Percentiles rank a stretch among this genome's conserved stretches.
These are phyloP conservation scores for Drosophila kepulauana DNA, from an alignment of 1,140 invertebrate species.

Conservation along the genomic window DNA sequence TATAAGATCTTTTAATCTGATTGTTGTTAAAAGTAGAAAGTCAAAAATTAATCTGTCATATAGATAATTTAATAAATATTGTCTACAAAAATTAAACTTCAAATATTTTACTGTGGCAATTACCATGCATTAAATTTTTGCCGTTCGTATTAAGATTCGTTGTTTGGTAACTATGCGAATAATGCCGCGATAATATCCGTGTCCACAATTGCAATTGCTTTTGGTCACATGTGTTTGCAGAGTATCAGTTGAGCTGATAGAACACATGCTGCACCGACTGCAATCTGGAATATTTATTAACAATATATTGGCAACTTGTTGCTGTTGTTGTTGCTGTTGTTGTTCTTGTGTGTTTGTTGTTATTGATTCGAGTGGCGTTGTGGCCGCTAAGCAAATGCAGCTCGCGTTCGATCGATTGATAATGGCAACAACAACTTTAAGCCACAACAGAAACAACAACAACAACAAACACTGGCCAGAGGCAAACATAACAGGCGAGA, in stretches of 20 bases:
- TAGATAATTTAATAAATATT: too few relatives aligned
- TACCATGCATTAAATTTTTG: not conserved
- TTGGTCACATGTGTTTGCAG: constrained; percentile 16
- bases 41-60: too few relatives aligned
- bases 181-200: not conserved
- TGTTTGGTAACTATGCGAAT: not conserved
- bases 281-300: constrained; percentile 79
- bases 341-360: constrained; percentile 33
- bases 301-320: constrained; percentile 63
- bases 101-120: not conserved
- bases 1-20: too few relatives aligned
- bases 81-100: too few relatives aligned
- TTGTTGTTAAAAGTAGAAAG: too few relatives aligned
- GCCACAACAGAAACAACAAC: constrained; percentile 18
- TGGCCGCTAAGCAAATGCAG: constrained; percentile 77
- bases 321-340: constrained; percentile 37
- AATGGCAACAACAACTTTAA: constrained; percentile 62
- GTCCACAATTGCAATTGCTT: not conserved
- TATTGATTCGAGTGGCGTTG: constrained; percentile 51
- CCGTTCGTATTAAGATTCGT: not conserved
- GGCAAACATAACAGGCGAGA: constrained; percentile 57
- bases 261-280: constrained; percentile 53
- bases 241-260: constrained; percentile 42
- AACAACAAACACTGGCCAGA: constrained; percentile 60
- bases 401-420: constrained; percentile 81